Base-by-base conservation (phyloP, 2,797 vertebrate species). In the Toxotes lorentzi region DNA sequence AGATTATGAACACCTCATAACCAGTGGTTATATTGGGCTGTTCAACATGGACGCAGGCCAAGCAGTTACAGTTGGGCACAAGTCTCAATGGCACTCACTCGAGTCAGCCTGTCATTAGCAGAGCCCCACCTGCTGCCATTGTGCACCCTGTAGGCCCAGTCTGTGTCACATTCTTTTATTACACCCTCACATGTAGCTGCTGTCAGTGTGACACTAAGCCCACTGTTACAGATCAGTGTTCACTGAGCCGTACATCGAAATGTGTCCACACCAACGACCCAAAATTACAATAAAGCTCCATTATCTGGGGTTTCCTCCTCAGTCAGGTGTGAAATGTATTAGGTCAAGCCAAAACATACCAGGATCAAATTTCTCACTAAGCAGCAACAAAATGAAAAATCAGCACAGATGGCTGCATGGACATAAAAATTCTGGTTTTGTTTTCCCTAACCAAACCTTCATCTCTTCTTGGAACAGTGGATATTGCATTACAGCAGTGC, bases 41-140 rank as follows among this genome's bases (percentile, higher is more conserved):
- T 70, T 79, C 70, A 64, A 72, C 50, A 43, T 79, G 86, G 88
- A 78, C 5, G 7, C 12, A 23, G 17, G 79, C 88, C 82, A 86
- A 75, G 61, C 74, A 53, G 66, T 51, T 70, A 81, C 82, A 70
- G 79, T 79, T 60, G 24, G 70, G 40, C 12, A 27, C 5, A 38
- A 56, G 53, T 69, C 79, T 86, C 78, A 11, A 30, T 24, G 69
- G 73, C 86, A 83, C 67, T 81, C 32, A 34, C 80, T 82, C 13
- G 17, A 63, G 77, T 76, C 62, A 50, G 85, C 91, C 86, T 47
- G 86, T 91, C 86, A 88, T 79, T 88, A 88, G 78, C 69, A 3
- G 27, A 2, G 77, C 64, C 61, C 83, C 88, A 89, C 91, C 87
- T 86, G 85, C 84, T 81, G 80, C 83, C 84, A 77, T 50, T 14